Evolutionary conservation across 2,113 vertebrate species (phyloP).

Genomic region (Podocnemis expansa): DNA sequence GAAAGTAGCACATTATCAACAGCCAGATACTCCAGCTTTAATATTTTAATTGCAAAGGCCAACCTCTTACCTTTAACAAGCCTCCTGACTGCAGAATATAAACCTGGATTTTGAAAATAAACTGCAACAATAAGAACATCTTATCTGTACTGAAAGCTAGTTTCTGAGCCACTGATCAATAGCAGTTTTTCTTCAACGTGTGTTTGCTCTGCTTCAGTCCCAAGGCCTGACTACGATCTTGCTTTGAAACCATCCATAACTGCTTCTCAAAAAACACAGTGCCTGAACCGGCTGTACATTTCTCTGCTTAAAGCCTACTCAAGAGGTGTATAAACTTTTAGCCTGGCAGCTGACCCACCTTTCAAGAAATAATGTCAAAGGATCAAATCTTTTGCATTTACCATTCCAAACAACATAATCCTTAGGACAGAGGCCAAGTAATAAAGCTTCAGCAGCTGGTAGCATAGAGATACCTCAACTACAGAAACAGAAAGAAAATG

Average conservation of each 20-base stretch:
- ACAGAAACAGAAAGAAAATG: not conserved
- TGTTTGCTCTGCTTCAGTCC: not conserved
- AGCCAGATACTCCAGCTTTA: rapidly evolving
- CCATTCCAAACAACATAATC: not conserved
- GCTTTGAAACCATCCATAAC: not conserved
- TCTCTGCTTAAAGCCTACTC: not conserved
- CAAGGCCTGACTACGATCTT: not conserved
- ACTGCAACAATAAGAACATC: rapidly evolving
- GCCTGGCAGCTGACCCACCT: not conserved
- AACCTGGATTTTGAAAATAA: rapidly evolving
- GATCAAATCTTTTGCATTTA: not conserved
- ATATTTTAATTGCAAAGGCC: not conserved
- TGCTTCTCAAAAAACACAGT: not conserved
- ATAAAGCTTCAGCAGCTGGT: not conserved
- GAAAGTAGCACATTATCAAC: not conserved
- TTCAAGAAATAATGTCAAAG: not conserved
- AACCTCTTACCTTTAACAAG: not conserved
- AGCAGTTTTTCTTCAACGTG: not conserved
- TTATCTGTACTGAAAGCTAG: not conserved
- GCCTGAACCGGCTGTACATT: not conserved
- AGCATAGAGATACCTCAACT: not conserved
- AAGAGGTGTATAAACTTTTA: not conserved
- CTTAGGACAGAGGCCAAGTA: not conserved
- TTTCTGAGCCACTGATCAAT: not conserved
- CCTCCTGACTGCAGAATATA: rapidly evolving